Evolutionary conservation across 2,113 vertebrate species (phyloP).

Genomic region (Tychaedon coryphoeus): DNA sequence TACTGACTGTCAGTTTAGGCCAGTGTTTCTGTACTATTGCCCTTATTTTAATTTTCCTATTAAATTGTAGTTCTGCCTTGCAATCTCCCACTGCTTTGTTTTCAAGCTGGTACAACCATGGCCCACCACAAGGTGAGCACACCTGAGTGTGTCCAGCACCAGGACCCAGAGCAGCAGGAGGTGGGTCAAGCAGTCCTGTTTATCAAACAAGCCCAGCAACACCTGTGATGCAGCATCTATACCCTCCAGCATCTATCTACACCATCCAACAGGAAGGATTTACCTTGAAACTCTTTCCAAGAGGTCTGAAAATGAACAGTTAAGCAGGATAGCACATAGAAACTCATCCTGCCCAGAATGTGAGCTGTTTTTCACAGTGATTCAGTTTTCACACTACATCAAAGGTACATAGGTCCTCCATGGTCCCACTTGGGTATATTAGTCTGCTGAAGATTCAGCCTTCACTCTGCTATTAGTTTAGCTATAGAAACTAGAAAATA

Average conservation of each 20-base stretch:
- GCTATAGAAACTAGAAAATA: not conserved
- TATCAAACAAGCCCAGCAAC: not conserved
- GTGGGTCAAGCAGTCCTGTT: not conserved
- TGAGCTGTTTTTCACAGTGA: not conserved
- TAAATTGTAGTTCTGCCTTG: not conserved
- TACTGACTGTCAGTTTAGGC: not conserved
- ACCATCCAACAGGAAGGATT: not conserved
- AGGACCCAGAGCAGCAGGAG: rapidly evolving
- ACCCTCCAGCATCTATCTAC: not conserved
- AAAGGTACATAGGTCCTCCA: not conserved
- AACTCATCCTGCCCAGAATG: not conserved
- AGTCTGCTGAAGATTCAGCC: not conserved
- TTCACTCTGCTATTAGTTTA: not conserved
- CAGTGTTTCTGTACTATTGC: not conserved
- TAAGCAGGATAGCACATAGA: not conserved
- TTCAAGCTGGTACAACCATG: not conserved
- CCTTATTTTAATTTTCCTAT: not conserved
- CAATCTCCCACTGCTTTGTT: not conserved
- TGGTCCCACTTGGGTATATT: not conserved
- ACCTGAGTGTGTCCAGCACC: not conserved
- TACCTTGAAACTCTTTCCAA: not conserved
- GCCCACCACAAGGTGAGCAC: not conserved
- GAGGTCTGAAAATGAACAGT: not conserved
- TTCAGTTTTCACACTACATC: not conserved
- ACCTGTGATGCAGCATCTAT: not conserved